Percentiles rank a stretch among this genome's conserved stretches.
These are phyloP conservation scores for Antheraea assamensis DNA, from an alignment of 2,888 invertebrate genomes.

Conservation along the genomic window DNA sequence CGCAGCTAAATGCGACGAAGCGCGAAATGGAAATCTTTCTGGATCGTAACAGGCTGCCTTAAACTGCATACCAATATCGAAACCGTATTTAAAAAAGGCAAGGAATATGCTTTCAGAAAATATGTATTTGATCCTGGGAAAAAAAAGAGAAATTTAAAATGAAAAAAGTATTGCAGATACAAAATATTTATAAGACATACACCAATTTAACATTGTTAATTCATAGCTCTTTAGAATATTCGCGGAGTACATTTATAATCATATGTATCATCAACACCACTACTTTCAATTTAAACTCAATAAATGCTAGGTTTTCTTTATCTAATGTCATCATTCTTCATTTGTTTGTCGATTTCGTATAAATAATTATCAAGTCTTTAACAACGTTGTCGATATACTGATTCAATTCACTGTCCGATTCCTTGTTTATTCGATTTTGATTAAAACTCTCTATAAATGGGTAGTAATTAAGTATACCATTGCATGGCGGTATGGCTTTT, in stretches of 20 bases:
- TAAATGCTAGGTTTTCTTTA: not conserved
- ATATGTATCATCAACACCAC: not conserved
- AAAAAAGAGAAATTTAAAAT: not conserved
- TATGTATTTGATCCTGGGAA: not conserved
- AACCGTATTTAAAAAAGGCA: constrained; percentile 35
- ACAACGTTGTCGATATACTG: too few relatives aligned
- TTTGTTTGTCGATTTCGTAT: too few relatives aligned
- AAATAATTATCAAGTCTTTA: too few relatives aligned
- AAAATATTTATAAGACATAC: not conserved
- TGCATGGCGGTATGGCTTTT: too few relatives aligned
- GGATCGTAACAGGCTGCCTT: constrained; percentile 57
- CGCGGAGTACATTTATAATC: too few relatives aligned
- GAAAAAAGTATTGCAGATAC: not conserved
- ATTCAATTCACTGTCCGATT: not conserved
- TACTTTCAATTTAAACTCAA: not conserved
- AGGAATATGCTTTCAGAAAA: constrained; percentile 32
- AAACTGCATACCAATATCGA: constrained; percentile 52
- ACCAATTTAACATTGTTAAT: not conserved
- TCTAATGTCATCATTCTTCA: too few relatives aligned
- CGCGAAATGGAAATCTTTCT: constrained; percentile 76
- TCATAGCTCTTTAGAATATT: not conserved
- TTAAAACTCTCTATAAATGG: too few relatives aligned
- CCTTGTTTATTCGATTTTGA: too few relatives aligned
- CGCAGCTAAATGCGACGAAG: constrained; percentile 68
- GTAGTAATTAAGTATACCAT: too few relatives aligned